Evolutionary conservation across 30 jellyfish, hydroid and myxozoan species (phyloP).

Genomic region (Nemopilema nomurai): DNA sequence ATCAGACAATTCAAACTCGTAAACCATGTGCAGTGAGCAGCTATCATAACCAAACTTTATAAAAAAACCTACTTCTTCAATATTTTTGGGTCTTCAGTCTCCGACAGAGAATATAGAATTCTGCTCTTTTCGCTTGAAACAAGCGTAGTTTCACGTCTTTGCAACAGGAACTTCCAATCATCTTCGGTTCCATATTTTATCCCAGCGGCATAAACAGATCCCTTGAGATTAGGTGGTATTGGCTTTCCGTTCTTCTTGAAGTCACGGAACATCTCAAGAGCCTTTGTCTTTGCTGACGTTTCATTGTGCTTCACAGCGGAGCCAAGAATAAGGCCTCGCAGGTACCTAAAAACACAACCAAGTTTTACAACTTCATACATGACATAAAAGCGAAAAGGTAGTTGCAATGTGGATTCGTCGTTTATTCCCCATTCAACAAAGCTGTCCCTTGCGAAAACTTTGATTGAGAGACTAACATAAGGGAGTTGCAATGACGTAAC

Average conservation of each 20-base stretch:
- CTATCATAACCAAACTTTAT: not conserved
- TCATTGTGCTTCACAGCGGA: slow-evolving; percentile 74
- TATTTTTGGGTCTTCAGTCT: slow-evolving; percentile 47
- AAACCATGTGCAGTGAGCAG: not conserved
- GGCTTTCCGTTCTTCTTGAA: slow-evolving; percentile 52
- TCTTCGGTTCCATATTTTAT: slow-evolving; percentile 80
- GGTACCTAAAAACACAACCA: slow-evolving; percentile 46
- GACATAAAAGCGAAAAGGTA: no score
- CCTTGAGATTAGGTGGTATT: slow-evolving; percentile 75
- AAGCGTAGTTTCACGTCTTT: slow-evolving; percentile 35
- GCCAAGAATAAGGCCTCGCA: slow-evolving; percentile 66
- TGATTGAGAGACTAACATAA: no score
- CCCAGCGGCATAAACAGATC: slow-evolving; percentile 80
- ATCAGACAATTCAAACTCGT: no score
- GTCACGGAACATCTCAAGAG: slow-evolving; percentile 43
- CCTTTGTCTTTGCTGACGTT: slow-evolving; percentile 52
- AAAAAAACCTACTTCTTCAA: slow-evolving; percentile 65
- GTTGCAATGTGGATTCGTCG: no score
- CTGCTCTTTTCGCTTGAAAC: slow-evolving; percentile 85
- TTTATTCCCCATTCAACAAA: no score
- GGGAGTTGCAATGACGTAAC: no score
- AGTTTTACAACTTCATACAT: no score
- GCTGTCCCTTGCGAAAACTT: no score
- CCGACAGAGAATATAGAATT: slow-evolving; percentile 69
- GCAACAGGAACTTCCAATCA: slow-evolving; percentile 82